A percentile compares a stretch with the other conserved stretches of the same genome.
Conservation (phyloP, 2,797 vertebrate genomes). For the Alosa sapidissima region DNA sequence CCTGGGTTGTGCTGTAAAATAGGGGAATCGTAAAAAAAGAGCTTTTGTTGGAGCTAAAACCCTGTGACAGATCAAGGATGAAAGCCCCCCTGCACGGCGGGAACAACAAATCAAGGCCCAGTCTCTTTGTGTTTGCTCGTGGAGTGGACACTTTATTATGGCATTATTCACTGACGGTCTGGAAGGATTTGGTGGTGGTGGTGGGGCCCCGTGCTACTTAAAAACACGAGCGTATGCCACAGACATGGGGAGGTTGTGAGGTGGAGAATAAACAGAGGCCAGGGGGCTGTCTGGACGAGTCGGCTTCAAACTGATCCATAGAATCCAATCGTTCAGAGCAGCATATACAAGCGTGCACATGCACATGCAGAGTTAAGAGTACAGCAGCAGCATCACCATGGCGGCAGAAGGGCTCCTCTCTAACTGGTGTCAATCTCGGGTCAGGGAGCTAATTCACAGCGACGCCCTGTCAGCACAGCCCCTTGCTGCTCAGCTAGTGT, state of each 20-base stretch:
- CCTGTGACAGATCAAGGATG: slow-evolving; percentile 58
- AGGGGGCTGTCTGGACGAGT: slow-evolving; percentile 1
- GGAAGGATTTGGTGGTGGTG: background rate
- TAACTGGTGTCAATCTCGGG: slow-evolving; percentile 57
- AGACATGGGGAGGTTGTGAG: slow-evolving; percentile 54
- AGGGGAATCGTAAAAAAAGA: slow-evolving; percentile 52
- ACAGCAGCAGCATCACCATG: slow-evolving; percentile 4
- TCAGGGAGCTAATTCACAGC: slow-evolving; percentile 60
- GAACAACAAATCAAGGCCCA: slow-evolving; percentile 53
- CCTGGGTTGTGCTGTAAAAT: slow-evolving; percentile 59
- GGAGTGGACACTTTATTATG: slow-evolving; percentile 45
- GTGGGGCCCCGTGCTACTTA: slow-evolving; percentile 25
- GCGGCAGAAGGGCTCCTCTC: slow-evolving; percentile 32
- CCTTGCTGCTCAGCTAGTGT: slow-evolving; percentile 9
- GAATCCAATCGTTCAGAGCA: background rate
- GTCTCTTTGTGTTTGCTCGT: slow-evolving; percentile 52
- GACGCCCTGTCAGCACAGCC: slow-evolving; percentile 42
- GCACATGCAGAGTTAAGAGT: background rate
- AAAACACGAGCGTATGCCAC: slow-evolving; percentile 44
- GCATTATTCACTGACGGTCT: slow-evolving; percentile 47
- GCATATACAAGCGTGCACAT: background rate
- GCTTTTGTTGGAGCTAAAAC: slow-evolving; percentile 55
- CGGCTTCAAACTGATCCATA: background rate
- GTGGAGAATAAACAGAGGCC: slow-evolving; percentile 55
- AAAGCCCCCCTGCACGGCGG: slow-evolving; percentile 54